Evolutionary conservation across 64 coral and sea anemone species (phyloP), one percentile per base, ranked within the genome.

Genomic region (Stichodactyla mertensii): DNA sequence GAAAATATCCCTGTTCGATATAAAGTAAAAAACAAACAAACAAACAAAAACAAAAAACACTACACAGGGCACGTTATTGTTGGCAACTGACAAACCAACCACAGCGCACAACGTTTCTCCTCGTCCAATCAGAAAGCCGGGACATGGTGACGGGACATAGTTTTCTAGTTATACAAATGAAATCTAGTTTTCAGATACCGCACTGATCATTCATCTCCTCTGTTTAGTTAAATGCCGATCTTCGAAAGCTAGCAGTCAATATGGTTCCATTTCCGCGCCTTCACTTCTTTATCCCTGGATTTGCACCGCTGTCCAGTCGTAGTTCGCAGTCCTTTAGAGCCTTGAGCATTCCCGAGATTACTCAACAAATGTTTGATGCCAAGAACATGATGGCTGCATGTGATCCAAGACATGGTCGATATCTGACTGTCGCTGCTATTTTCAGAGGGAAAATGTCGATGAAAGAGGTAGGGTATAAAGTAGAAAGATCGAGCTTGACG

Each of bases 331-430:
- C 61, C 55, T 91, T 83, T 81, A 84, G 89, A 55, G 83, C 89
- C 7, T 53, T 91, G 89, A 91, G 83, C 55, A 83, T 91, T 55
- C 77, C 55, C 58, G 89, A 91, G 56, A 55, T 91, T 45, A 91
- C 89, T 6, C 89, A 91, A 8, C 89, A 91, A 51, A 91, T 91
- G 89, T 91, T 91, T 36, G 89, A 91, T 15, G 85, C 77, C n/a
- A 91, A 91, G 36, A 91, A 91, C 84, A 91, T 91, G 89, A 91
- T 91, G 89, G 89, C 89, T 55, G 89, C 89, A 7, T 91, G 89
- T 66, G 89, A 91, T 67, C 89, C 89, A 36, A 57, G 83, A 4
- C 89, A 91, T 22, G 89, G 89, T 28, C 84, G 89, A 52, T 91
- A 91, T 36, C 71, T 91, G 16, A 91, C 89, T 20, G 89, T 91